Evolutionary conservation across 2,888 invertebrate species (phyloP).

Genomic region (Agapostemon virescens): DNA sequence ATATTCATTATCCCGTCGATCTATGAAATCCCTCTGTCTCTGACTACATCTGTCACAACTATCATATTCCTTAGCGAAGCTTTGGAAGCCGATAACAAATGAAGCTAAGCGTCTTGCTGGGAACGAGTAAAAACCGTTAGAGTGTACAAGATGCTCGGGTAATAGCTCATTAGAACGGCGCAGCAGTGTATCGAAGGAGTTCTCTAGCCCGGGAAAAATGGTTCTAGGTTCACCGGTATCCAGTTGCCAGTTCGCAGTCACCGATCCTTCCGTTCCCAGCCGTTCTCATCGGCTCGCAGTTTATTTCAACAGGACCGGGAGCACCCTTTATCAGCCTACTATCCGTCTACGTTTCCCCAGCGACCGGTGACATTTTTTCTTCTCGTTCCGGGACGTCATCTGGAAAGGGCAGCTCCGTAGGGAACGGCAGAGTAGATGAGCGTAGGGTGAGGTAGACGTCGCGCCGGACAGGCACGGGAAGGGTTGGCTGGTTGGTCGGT

Average conservation of each 20-base stretch:
- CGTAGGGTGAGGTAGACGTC: constrained; percentile 41
- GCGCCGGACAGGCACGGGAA: constrained; percentile 14
- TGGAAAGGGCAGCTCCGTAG: constrained; percentile 52
- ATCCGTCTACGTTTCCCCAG: constrained; percentile 32
- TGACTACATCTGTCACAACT: background rate
- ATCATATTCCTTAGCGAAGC: background rate
- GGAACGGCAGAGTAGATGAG: constrained; percentile 15
- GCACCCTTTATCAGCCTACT: constrained; percentile 33
- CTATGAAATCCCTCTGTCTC: background rate
- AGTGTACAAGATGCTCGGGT: background rate
- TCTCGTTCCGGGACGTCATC: constrained; percentile 47
- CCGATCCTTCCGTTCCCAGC: constrained; percentile 4
- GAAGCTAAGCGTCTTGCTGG: background rate
- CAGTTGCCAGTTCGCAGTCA: background rate
- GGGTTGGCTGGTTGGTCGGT: background rate
- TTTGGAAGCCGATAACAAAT: background rate
- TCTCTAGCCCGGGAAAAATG: background rate
- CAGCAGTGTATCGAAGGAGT: background rate
- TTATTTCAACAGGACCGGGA: constrained; percentile 31
- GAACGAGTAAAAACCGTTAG: background rate
- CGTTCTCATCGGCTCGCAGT: constrained; percentile 13
- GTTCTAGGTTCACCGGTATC: background rate
- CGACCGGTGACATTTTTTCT: constrained; percentile 51
- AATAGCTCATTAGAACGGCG: constrained; percentile 1
- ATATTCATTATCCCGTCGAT: background rate